Evolutionary conservation across 53 echinoderm and acorn worm species (phyloP), one percentile per base, ranked within the genome.

Genomic region (Glandiceps talaboti): DNA sequence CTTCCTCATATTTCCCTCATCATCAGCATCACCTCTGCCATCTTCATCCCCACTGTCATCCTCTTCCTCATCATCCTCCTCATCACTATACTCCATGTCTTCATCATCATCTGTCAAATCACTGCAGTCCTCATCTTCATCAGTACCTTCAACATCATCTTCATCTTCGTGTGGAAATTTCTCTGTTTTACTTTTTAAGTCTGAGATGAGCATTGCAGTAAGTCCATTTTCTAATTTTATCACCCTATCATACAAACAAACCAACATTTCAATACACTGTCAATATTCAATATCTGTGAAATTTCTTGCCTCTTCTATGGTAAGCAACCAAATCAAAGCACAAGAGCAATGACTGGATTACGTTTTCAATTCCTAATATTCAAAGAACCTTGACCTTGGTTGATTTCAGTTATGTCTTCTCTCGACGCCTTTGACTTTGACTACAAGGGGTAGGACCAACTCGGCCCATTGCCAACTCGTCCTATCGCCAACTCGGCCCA

Each of bases 141-240:
- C 73, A 30, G 77, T 20, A n/a, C 79, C 75, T 0, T 73, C 28
- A 32, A 84, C 14, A 79, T 82, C 33, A 20, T 80, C 80, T 27
- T 84, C 80, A 1, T 31, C 84, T 29, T 84, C 78, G 26, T 79
- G 25, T 1, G 27, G 26, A 27, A 30, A 83, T 31, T 74, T 80
- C 1, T 29, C 64, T 30, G 32, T 76, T 28, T 76, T 85, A 6
- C 81, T 87, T 26, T 84, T 80, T 28, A 90, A 74, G 73, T 92
- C 95, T 1, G 91, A 85, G 25, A 94, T 89, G 30, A 94, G 79
- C 28, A 94, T 82, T 1, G 89, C 94, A 29, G 87, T 94, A 32
- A 94, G 64, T 73, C 94, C 94, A 85, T 91, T 94, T 6, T 79
- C 33, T 29, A 94, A 83, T 26, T 81, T 85, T 0, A 94, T 77